These are phyloP conservation scores for Agrotis ipsilon DNA, from an alignment of 2,888 invertebrate genomes.

Conservation along the genomic window DNA sequence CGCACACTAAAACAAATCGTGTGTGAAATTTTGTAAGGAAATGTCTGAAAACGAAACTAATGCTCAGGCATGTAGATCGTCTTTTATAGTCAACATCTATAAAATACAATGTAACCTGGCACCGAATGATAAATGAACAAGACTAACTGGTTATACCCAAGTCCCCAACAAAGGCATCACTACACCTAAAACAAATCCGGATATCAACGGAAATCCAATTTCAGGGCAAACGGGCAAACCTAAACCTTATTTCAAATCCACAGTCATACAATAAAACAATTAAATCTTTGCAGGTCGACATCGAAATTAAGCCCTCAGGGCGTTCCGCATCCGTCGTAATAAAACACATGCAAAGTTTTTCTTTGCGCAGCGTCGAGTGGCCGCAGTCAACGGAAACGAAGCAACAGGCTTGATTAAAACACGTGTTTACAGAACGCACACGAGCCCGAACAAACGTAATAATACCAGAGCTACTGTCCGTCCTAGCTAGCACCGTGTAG, in stretches of 20 bases:
- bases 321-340: slow-evolving; percentile 88
- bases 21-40: no score
- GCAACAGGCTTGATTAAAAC: slow-evolving; percentile 91
- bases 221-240: slow-evolving; percentile 34
- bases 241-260: slow-evolving; percentile 71
- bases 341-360: slow-evolving; percentile 91
- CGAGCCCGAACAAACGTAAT: slow-evolving; percentile 84
- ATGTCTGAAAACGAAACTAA: no score
- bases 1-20: no score
- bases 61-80: no score
- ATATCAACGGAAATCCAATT: slow-evolving; percentile 34
- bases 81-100: no score
- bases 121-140: no score
- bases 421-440: slow-evolving; percentile 90
- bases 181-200: slow-evolving; percentile 2
- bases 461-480: slow-evolving; percentile 64
- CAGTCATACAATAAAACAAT: slow-evolving; percentile 84
- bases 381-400: slow-evolving; percentile 87
- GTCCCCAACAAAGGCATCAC: no score
- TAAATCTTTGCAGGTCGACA: slow-evolving; percentile 81
- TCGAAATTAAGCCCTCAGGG: slow-evolving; percentile 89
- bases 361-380: slow-evolving; percentile 87
- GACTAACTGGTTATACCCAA: background rate
- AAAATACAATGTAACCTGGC: no score
- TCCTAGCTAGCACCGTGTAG: slow-evolving; percentile 12